Conservation (phyloP, 2,113 vertebrate species). For the Meleagris gallopavo region DNA sequence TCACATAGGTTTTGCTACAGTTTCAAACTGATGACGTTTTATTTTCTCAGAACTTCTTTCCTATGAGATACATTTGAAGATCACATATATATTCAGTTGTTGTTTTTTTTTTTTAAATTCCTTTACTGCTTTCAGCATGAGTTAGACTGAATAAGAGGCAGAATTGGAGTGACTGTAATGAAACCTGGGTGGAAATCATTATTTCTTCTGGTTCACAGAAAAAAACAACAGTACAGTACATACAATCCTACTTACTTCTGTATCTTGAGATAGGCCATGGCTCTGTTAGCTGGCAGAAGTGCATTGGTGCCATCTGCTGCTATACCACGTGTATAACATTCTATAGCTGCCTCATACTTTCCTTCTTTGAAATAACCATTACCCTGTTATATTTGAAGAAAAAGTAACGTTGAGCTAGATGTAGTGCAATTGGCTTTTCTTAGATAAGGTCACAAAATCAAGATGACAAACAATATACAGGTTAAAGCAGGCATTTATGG, state of each 20-base stretch:
- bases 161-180: background rate
- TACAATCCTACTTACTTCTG: slow-evolving; percentile 81
- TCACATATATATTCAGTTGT: background rate
- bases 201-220: background rate
- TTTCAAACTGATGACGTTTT: background rate
- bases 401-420: background rate
- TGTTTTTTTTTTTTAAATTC: background rate
- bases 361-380: slow-evolving; percentile 97
- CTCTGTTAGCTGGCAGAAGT: slow-evolving; percentile 94
- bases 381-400: slow-evolving; percentile 78
- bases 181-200: background rate
- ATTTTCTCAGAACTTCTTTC: background rate
- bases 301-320: slow-evolving; percentile 90
- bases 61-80: background rate
- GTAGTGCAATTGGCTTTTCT: background rate
- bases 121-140: background rate
- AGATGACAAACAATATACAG: background rate
- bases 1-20: background rate
- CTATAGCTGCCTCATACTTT: slow-evolving; percentile 90
- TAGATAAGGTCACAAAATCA: background rate
- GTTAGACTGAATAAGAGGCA: background rate
- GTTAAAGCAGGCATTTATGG: background rate
- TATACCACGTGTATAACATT: slow-evolving; percentile 91
- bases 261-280: slow-evolving; percentile 94
- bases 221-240: background rate